Evolutionary conservation across 1,140 invertebrate genomes (phyloP).

Genomic region (Caenorhabditis brenneri): DNA sequence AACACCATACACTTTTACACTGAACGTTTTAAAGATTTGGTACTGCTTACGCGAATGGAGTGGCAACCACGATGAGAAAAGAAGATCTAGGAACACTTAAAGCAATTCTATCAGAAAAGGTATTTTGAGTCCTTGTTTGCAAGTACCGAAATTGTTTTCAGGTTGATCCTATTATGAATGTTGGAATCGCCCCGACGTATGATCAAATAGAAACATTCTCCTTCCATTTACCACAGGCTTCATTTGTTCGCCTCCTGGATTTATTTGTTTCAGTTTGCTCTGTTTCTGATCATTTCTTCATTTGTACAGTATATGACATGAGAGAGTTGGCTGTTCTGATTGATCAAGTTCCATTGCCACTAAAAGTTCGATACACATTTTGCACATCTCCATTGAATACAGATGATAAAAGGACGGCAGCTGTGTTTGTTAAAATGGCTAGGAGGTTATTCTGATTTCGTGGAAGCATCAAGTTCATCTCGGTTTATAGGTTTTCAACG

Average conservation of each 20-base stretch:
- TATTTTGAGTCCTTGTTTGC: not conserved
- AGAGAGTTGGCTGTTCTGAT: constrained; percentile 96
- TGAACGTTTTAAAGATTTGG: constrained; percentile 76
- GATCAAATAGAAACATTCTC: constrained; percentile 98
- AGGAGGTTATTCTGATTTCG: constrained; percentile 76
- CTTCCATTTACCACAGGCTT: constrained; percentile 90
- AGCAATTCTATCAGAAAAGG: constrained; percentile 49
- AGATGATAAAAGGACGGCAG: constrained; percentile 44
- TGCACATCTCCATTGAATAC: constrained; percentile 93
- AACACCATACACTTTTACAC: not conserved
- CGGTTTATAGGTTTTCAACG: constrained; percentile 76
- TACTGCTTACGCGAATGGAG: constrained; percentile 81
- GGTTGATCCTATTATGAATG: constrained; percentile 73
- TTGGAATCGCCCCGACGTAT: constrained; percentile 92
- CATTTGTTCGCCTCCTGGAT: constrained; percentile 89
- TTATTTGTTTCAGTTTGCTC: constrained; percentile 90
- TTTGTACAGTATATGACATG: constrained; percentile 93
- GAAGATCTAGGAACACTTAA: constrained; percentile 84
- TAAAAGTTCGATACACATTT: constrained; percentile 89
- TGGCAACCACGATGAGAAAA: constrained; percentile 85
- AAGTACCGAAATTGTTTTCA: constrained; percentile 20
- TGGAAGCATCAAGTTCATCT: not conserved
- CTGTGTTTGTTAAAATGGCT: constrained; percentile 78
- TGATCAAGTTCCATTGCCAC: constrained; percentile 86
- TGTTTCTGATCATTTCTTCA: constrained; percentile 92